phyloP scores from a whole-genome alignment of 2,797 vertebrate species.

The Lutjanus argentimaculatus region DNA sequence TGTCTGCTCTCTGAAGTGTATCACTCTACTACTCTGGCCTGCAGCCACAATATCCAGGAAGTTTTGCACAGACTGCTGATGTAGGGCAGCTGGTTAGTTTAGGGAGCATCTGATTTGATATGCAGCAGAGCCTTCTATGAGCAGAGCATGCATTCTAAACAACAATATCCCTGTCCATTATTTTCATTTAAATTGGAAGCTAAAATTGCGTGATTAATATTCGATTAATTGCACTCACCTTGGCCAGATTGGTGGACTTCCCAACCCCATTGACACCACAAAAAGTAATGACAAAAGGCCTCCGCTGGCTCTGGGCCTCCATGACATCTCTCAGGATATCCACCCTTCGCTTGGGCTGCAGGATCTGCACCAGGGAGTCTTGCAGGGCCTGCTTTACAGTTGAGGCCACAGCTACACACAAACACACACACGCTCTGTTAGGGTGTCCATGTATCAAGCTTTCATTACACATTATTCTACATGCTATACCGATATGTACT shows the following conservation, averaged over 20 bases:
- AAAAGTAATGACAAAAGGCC: conserved; percentile 95
- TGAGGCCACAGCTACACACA: conserved; percentile 92
- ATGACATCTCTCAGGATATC: conserved; percentile 96
- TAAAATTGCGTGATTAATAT: too few species aligned
- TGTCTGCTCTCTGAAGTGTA: too few species aligned
- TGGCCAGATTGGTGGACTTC: conserved; percentile 98
- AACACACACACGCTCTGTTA: background rate
- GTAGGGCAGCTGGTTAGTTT: too few species aligned
- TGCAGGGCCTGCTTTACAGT: conserved; percentile 97
- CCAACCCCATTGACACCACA: conserved; percentile 98
- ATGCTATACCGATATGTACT: background rate
- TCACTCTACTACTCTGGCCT: too few species aligned
- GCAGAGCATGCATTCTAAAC: too few species aligned
- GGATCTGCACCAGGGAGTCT: conserved; percentile 97
- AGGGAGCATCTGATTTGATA: too few species aligned
- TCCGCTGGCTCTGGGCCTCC: conserved; percentile 92
- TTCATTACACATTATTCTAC: background rate
- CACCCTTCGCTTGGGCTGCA: conserved; percentile 96
- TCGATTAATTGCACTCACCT: conserved; percentile 81
- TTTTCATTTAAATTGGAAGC: too few species aligned
- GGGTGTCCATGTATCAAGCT: too few species aligned
- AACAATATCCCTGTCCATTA: too few species aligned
- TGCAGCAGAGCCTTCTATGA: too few species aligned
- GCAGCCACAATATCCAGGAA: too few species aligned
- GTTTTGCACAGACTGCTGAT: too few species aligned